Percentiles rank a stretch among this genome's conserved stretches.
Evolutionary conservation across 2,113 vertebrate genomes (phyloP).

Genomic region (Paramisgurnus dabryanus): DNA sequence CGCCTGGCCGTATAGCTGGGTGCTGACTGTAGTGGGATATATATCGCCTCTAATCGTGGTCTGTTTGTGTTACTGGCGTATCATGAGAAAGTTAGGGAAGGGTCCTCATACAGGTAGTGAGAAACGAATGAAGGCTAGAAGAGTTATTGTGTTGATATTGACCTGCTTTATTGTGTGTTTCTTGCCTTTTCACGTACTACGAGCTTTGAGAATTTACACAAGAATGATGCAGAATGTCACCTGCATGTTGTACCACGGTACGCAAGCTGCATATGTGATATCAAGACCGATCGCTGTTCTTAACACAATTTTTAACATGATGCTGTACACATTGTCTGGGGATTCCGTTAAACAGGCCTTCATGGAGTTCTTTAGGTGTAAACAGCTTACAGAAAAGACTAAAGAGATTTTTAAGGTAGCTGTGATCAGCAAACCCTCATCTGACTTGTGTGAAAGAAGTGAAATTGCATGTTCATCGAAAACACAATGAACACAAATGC

Average conservation of each 20-base stretch:
- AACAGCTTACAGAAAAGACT: not conserved
- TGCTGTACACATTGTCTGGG: constrained; percentile 69
- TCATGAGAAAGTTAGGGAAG: too few relatives aligned
- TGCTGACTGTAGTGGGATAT: constrained; percentile 66
- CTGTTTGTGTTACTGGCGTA: too few relatives aligned
- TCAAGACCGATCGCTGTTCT: constrained; percentile 70
- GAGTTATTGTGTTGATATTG: too few relatives aligned
- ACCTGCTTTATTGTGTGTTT: too few relatives aligned
- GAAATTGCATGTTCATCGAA: too few relatives aligned
- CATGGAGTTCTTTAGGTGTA: constrained; percentile 51
- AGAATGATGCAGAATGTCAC: not conserved
- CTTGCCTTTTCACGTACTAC: too few relatives aligned
- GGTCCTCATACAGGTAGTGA: too few relatives aligned
- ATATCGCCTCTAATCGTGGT: constrained; percentile 61
- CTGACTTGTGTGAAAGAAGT: not conserved
- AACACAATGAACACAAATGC: too few relatives aligned
- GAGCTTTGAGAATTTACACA: too few relatives aligned
- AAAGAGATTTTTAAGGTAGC: constrained; percentile 25
- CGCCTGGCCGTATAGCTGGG: constrained; percentile 68
- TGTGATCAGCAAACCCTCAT: not conserved
- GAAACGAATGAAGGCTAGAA: too few relatives aligned
- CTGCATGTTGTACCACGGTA: constrained; percentile 60
- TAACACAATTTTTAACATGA: constrained; percentile 75
- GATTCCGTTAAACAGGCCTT: constrained; percentile 74
- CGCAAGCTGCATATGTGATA: constrained; percentile 67